These are phyloP conservation scores for Pteruthius melanotis DNA, from an alignment of 2,113 vertebrate genomes.

Conservation along the genomic window DNA sequence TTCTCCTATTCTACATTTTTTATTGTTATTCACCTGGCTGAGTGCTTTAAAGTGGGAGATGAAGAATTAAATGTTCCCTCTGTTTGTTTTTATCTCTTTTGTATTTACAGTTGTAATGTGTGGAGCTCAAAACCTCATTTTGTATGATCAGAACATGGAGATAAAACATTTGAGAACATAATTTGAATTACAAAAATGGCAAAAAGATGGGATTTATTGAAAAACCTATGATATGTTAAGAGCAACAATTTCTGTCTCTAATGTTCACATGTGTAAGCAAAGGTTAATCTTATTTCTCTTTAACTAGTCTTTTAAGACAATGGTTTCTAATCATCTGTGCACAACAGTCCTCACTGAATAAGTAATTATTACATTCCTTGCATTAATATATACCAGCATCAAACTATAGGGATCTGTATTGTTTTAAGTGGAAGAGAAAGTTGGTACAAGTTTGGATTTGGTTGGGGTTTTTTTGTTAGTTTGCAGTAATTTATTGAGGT, in stretches of 20 bases:
- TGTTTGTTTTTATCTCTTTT: background rate
- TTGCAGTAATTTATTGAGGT: background rate
- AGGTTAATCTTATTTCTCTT: background rate
- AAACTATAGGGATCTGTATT: background rate
- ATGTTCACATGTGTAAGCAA: background rate
- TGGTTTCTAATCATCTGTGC: conserved; percentile 12
- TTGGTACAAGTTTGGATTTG: background rate
- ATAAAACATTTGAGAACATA: background rate
- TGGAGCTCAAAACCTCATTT: background rate
- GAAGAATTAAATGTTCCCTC: background rate
- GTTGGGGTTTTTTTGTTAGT: background rate
- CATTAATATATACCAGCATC: background rate
- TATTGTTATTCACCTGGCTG: background rate
- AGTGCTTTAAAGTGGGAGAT: background rate
- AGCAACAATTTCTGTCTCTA: background rate
- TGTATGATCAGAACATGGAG: background rate
- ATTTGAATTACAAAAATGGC: background rate
- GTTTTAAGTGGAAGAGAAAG: background rate
- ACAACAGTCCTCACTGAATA: background rate
- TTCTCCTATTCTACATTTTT: background rate
- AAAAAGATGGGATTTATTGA: background rate
- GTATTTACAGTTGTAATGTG: background rate
- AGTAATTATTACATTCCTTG: background rate
- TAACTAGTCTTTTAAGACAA: background rate
- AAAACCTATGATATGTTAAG: background rate